phyloP scores from a whole-genome alignment of 2,888 invertebrate genomes.

The Cordilura impudica region DNA sequence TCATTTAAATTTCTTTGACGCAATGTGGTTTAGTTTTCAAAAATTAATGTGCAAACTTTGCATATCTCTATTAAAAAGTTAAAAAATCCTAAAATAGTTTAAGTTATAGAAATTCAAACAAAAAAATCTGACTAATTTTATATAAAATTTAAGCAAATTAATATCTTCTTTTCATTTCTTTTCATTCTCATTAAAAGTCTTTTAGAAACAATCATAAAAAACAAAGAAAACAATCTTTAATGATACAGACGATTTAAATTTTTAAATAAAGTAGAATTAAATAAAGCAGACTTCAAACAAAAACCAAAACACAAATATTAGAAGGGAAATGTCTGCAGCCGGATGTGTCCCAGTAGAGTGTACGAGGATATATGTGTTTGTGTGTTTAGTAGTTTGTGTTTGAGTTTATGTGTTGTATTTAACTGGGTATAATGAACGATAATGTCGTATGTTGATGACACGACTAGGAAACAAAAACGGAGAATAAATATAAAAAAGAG shows the following conservation, averaged over 20 bases:
- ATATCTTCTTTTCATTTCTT: neutral
- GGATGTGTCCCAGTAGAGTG: slow-evolving; percentile 22
- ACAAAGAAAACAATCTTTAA: slow-evolving; percentile 6
- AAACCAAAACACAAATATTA: neutral
- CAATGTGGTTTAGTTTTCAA: neutral
- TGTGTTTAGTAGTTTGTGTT: neutral
- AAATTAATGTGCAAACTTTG: neutral
- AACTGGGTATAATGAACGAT: slow-evolving; percentile 30
- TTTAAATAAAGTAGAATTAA: slow-evolving; percentile 33
- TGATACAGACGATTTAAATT: slow-evolving; percentile 20
- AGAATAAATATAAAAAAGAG: neutral
- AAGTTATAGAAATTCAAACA: slow-evolving; percentile 1
- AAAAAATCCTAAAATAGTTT: slow-evolving; percentile 12
- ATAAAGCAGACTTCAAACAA: slow-evolving; percentile 12
- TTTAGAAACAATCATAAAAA: neutral
- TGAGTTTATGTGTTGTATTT: neutral
- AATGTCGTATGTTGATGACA: slow-evolving; percentile 41
- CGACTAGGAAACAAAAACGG: neutral
- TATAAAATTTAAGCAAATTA: neutral
- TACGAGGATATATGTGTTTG: neutral
- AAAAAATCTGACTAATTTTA: slow-evolving; percentile 3
- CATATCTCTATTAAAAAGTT: slow-evolving; percentile 21
- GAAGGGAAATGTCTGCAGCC: slow-evolving; percentile 38
- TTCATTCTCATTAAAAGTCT: slow-evolving; percentile 28
- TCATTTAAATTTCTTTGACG: too few relatives aligned